phyloP scores from a whole-genome alignment of 1,140 invertebrate genomes.

The Nasonia vitripennis region DNA sequence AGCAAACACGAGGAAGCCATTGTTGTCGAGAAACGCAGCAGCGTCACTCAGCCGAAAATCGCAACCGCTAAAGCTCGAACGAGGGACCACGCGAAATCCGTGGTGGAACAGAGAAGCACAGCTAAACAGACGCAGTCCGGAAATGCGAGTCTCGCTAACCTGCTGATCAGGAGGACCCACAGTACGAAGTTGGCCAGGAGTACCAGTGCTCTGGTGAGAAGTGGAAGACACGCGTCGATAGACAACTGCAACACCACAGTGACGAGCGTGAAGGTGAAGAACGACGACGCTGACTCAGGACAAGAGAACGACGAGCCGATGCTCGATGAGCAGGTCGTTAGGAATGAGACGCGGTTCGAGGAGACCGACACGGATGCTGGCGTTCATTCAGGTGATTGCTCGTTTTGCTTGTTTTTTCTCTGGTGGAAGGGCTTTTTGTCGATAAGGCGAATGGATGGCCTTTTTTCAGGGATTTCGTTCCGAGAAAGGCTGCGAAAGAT shows the following conservation, averaged over 20 bases:
- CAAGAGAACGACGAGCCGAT: constrained; percentile 58
- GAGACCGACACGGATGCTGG: constrained; percentile 77
- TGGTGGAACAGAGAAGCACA: not conserved
- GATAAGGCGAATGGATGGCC: not conserved
- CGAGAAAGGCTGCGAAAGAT: not conserved
- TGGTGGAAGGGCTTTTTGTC: not conserved
- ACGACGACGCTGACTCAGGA: constrained; percentile 54
- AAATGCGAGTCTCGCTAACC: constrained; percentile 61
- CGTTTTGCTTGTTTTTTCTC: constrained; percentile 14
- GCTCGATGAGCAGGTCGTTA: constrained; percentile 60
- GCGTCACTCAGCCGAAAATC: constrained; percentile 31
- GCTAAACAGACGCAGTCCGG: not conserved
- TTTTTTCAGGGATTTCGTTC: not conserved
- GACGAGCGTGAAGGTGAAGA: not conserved
- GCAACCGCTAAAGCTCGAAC: constrained; percentile 13
- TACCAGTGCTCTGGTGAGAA: constrained; percentile 69
- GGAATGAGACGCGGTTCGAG: constrained; percentile 57
- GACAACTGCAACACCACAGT: constrained; percentile 43
- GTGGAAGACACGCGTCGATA: constrained; percentile 56
- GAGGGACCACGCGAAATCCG: constrained; percentile 50
- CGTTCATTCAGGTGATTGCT: constrained; percentile 78
- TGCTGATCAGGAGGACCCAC: constrained; percentile 80
- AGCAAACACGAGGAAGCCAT: constrained; percentile 32
- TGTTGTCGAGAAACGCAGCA: not conserved
- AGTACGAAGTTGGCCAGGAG: constrained; percentile 83